These are phyloP conservation scores for Xenopus laevis DNA, from an alignment of 2,113 vertebrate species.

Conservation along the genomic window DNA sequence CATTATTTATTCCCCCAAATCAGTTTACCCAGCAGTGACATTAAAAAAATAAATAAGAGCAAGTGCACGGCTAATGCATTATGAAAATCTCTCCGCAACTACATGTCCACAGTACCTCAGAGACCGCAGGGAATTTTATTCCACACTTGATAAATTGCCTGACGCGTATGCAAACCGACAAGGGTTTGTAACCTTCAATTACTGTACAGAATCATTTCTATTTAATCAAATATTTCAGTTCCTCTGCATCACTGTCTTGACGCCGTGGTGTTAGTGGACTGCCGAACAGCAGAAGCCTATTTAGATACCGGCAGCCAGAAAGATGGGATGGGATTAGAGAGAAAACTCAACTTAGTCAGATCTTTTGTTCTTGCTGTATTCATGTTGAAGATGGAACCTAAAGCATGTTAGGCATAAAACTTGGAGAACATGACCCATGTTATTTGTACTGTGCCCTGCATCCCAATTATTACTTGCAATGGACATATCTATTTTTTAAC, in stretches of 20 bases:
- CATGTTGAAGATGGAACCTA: too few relatives aligned
- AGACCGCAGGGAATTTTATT: conserved; percentile 38
- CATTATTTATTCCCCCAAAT: conserved; percentile 9
- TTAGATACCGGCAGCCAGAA: conserved; percentile 40
- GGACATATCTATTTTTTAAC: too few relatives aligned
- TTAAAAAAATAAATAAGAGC: conserved; percentile 2
- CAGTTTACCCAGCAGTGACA: conserved; percentile 1
- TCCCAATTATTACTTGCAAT: too few relatives aligned
- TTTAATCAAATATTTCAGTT: conserved; percentile 47
- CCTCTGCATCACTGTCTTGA: conserved; percentile 48
- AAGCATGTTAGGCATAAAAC: too few relatives aligned
- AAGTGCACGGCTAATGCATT: conserved; percentile 2
- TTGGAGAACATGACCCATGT: too few relatives aligned
- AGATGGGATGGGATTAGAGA: conserved; percentile 36
- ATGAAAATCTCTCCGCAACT: background rate
- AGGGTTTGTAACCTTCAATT: conserved; percentile 49
- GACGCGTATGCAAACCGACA: conserved; percentile 46
- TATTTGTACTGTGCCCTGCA: too few relatives aligned
- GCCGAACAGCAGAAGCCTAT: background rate
- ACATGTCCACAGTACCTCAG: background rate
- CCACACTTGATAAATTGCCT: conserved; percentile 46
- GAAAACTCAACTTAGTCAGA: background rate
- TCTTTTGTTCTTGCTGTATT: too few relatives aligned
- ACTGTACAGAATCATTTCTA: conserved; percentile 49
- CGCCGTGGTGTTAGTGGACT: conserved; percentile 11